phyloP scores from a whole-genome alignment of 2,888 invertebrate genomes.

The Clanis bilineata region DNA sequence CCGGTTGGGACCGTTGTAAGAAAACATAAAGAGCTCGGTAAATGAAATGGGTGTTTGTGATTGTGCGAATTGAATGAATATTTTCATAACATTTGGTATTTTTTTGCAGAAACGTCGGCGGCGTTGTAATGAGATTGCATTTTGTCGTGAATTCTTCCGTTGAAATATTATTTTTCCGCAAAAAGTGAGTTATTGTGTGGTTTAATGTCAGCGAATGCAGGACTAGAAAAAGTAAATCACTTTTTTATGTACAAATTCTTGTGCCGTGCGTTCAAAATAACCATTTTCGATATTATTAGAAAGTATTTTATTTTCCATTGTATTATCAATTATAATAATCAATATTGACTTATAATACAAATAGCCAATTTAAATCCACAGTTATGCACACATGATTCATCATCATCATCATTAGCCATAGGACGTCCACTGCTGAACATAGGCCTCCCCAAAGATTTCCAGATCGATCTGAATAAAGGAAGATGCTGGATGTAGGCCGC shows the following conservation, averaged over 20 bases:
- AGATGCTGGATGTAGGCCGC: no score
- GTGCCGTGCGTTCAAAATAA: no score
- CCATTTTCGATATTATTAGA: no score
- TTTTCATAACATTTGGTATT: conserved; percentile 22
- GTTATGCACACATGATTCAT: no score
- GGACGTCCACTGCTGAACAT: no score
- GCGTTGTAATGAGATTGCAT: conserved; percentile 13
- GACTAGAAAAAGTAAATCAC: neutral
- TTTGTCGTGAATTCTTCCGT: neutral
- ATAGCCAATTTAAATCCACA: no score
- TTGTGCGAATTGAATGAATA: conserved; percentile 36
- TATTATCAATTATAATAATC: no score
- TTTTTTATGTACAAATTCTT: neutral
- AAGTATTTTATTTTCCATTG: no score
- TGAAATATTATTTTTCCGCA: conserved; percentile 3
- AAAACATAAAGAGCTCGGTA: conserved; percentile 31
- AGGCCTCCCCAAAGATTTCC: no score
- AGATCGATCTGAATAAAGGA: no score
- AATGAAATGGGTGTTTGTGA: conserved; percentile 29
- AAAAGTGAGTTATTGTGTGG: neutral
- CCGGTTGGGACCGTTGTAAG: neutral
- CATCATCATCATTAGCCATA: no score
- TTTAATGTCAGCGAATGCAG: neutral
- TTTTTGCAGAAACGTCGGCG: conserved; percentile 10
- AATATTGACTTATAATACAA: no score